These are phyloP conservation scores for Aythya baeri DNA, from an alignment of 2,113 vertebrate genomes.

Conservation along the genomic window DNA sequence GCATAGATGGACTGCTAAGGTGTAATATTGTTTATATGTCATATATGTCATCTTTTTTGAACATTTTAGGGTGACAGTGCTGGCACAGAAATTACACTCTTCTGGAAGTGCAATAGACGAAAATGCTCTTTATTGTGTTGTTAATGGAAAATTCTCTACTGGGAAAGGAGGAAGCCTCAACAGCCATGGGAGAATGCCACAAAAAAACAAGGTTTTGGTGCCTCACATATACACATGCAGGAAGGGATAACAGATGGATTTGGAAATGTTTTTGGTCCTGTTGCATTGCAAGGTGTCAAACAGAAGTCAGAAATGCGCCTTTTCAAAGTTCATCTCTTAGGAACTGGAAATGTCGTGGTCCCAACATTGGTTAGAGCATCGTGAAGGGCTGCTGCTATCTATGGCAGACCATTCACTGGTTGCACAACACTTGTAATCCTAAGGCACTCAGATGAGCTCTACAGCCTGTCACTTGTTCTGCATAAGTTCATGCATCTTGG, in stretches of 20 bases:
- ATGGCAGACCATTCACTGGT: neutral
- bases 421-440: neutral
- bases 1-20: neutral
- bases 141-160: neutral
- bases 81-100: neutral
- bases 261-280: neutral
- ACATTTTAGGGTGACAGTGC: neutral
- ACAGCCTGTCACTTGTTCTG: neutral
- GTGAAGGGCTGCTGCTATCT: neutral
- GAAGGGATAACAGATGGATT: neutral
- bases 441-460: neutral
- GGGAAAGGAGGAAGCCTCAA: neutral
- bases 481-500: neutral
- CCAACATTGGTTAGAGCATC: neutral
- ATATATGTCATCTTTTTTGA: neutral
- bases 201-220: neutral
- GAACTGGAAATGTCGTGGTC: neutral
- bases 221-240: accelerated
- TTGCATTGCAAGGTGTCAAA: neutral
- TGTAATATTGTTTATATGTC: neutral
- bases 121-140: neutral
- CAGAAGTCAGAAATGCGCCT: neutral
- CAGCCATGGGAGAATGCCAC: neutral
- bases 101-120: neutral
- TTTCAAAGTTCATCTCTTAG: neutral